These are phyloP conservation scores for Actias luna DNA, from an alignment of 2,888 invertebrate species.

Conservation along the genomic window DNA sequence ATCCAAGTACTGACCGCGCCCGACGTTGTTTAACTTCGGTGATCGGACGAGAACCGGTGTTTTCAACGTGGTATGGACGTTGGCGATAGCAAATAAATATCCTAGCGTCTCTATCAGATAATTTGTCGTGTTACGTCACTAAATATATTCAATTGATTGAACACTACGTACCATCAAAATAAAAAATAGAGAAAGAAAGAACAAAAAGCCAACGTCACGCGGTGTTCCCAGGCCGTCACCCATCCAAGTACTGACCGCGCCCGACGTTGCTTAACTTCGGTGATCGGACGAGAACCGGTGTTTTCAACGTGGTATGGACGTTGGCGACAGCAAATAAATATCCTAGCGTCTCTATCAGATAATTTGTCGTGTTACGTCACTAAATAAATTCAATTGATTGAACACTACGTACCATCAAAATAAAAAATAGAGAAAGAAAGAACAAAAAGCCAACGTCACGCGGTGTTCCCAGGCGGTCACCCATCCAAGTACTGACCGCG, in stretches of 20 bases:
- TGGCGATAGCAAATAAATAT: too few species aligned
- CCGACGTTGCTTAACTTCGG: constrained; percentile 78
- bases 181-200: not conserved
- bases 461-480: constrained; percentile 70
- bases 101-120: too few species aligned
- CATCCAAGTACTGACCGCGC: constrained; percentile 78
- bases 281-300: constrained; percentile 78
- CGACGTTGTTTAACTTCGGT: constrained; percentile 74
- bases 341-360: too few species aligned
- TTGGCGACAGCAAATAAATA: too few species aligned
- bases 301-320: constrained; percentile 26
- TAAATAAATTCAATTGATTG: not conserved
- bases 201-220: constrained; percentile 46
- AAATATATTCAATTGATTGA: too few species aligned
- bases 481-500: constrained; percentile 72
- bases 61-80: constrained; percentile 65
- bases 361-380: not conserved
- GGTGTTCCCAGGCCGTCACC: constrained; percentile 72
- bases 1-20: constrained; percentile 72
- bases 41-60: constrained; percentile 75
- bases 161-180: too few species aligned
- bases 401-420: constrained; percentile 1
- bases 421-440: not conserved
- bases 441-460: constrained; percentile 58
- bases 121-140: too few species aligned